Evolutionary conservation across 2,888 invertebrate species (phyloP).

Genomic region (Xestia c-nigrum): DNA sequence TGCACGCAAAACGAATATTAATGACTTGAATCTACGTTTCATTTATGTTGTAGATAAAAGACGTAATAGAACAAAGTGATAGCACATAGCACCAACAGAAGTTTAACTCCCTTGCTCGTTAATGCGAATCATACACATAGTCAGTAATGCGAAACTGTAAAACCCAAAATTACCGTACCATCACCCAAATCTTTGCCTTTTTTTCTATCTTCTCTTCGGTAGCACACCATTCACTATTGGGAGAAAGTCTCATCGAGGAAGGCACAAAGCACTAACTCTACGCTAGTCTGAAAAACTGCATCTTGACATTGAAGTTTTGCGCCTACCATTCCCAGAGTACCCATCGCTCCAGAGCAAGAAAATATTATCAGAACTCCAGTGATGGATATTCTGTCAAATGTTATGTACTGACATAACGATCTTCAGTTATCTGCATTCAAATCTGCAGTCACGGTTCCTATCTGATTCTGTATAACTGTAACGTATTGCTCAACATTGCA

Average conservation of each 20-base stretch:
- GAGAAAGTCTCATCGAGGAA: neutral
- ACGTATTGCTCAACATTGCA: slow-evolving; percentile 37
- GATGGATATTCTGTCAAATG: neutral
- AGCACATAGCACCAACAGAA: neutral
- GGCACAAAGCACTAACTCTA: neutral
- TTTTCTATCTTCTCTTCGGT: neutral
- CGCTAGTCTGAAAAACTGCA: neutral
- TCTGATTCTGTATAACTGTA: slow-evolving; percentile 36
- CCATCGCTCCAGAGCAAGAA: neutral
- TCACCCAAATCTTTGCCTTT: neutral
- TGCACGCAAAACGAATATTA: slow-evolving; percentile 51
- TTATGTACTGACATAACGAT: slow-evolving; percentile 13
- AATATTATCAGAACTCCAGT: neutral
- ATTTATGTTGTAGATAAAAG: slow-evolving; percentile 18
- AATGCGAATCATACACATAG: neutral
- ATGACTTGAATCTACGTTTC: slow-evolving; percentile 40
- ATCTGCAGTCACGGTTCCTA: slow-evolving; percentile 25
- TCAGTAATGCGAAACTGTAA: neutral
- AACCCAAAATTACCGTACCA: too few species aligned
- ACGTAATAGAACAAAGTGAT: neutral
- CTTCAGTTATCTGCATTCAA: slow-evolving; percentile 21
- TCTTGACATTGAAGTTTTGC: neutral
- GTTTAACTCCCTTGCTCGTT: neutral
- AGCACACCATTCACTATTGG: too few species aligned
- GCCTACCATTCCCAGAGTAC: neutral